A percentile compares a stretch with the other conserved stretches of the same genome.
These are phyloP conservation scores for Sapayoa aenigma DNA, from an alignment of 2,113 vertebrate species.

Conservation along the genomic window DNA sequence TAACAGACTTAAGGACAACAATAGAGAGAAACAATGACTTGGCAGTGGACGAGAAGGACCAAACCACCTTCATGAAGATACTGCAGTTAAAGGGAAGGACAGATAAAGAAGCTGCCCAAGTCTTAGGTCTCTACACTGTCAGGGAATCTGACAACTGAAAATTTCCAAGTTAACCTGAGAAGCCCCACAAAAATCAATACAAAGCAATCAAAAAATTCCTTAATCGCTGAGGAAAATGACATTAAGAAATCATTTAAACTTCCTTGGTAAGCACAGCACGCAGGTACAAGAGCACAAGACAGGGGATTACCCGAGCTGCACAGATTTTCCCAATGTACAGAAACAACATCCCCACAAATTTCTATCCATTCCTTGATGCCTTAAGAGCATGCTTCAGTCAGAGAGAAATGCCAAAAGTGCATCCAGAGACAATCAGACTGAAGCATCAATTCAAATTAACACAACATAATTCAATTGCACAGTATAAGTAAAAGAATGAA, in stretches of 20 bases:
- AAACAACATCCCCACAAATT: background rate
- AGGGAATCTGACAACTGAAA: background rate
- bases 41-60: background rate
- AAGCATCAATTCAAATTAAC: background rate
- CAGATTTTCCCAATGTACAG: background rate
- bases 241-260: background rate
- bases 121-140: background rate
- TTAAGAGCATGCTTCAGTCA: background rate
- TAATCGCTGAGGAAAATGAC: background rate
- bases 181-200: background rate
- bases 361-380: background rate
- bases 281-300: background rate
- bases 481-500: background rate
- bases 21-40: background rate
- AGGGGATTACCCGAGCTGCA: background rate
- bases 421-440: background rate
- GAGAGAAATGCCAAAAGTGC: background rate
- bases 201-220: background rate
- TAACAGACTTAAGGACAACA: background rate
- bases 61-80: background rate
- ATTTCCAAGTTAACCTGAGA: background rate
- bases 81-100: background rate
- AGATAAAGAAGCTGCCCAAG: background rate
- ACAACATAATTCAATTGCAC: background rate
- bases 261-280: background rate